A percentile compares a stretch with the other conserved stretches of the same genome.
phyloP scores from a whole-genome alignment of 2,113 vertebrate genomes.

The Onychorhynchus coronatus region DNA sequence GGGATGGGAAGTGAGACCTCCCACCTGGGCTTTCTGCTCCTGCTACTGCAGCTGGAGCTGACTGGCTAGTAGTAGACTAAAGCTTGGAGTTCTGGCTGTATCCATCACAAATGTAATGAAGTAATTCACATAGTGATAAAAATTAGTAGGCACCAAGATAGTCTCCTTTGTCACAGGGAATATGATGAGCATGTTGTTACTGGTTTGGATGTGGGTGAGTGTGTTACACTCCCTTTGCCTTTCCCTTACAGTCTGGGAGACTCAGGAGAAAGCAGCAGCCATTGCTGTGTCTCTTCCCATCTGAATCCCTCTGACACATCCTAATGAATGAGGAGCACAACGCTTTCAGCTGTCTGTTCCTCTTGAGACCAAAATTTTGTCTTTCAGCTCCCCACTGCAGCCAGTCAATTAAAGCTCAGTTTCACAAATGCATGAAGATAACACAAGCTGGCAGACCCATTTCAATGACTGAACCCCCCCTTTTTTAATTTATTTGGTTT shows the following conservation, averaged over 20 bases:
- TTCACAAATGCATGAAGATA: slow-evolving; percentile 7
- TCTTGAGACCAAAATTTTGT: neutral
- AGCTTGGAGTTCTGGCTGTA: neutral
- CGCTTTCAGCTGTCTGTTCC: neutral
- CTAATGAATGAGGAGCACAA: neutral
- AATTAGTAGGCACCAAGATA: neutral
- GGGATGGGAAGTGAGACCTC: neutral
- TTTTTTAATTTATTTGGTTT: neutral
- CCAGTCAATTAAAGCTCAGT: slow-evolving; percentile 25
- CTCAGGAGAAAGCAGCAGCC: neutral
- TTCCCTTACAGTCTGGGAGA: neutral
- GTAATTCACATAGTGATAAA: neutral
- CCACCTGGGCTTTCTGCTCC: neutral
- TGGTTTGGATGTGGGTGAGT: rapidly evolving
- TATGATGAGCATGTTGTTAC: neutral
- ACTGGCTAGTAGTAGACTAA: neutral
- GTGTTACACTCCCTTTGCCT: rapidly evolving
- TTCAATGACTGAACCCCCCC: neutral
- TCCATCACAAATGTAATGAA: neutral
- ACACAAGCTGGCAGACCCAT: slow-evolving; percentile 10
- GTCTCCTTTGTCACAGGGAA: neutral
- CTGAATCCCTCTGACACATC: neutral
- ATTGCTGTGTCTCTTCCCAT: neutral
- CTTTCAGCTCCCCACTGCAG: neutral
- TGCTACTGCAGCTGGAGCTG: neutral